phyloP scores from a whole-genome alignment of 1,140 invertebrate species.

The Aricia agestis region DNA sequence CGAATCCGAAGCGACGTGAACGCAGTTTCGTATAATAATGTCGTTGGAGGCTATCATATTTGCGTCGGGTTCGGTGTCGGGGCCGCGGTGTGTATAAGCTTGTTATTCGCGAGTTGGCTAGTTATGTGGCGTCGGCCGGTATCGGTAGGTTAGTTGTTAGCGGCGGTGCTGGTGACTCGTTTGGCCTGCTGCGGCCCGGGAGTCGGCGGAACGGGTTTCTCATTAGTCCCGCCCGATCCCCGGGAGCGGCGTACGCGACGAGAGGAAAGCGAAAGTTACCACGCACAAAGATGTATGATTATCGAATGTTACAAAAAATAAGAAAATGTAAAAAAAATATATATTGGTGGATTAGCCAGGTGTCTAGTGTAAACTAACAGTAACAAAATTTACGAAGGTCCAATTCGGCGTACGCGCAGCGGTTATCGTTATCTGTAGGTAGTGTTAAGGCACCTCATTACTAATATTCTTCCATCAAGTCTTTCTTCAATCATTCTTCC shows the following conservation, averaged over 20 bases:
- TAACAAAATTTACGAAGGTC: conserved; percentile 51
- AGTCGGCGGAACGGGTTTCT: not conserved
- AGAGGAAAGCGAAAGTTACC: conserved; percentile 32
- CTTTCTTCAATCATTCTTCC: conserved; percentile 59
- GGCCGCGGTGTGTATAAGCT: conserved; percentile 20
- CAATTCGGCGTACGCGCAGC: conserved; percentile 52
- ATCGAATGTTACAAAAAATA: conserved; percentile 34
- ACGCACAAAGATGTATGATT: conserved; percentile 39
- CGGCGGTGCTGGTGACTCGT: conserved; percentile 33
- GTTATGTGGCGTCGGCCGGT: conserved; percentile 24
- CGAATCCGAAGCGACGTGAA: conserved; percentile 17
- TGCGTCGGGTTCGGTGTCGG: not conserved
- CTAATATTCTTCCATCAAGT: conserved; percentile 51
- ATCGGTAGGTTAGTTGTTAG: conserved; percentile 34
- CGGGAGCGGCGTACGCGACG: not conserved
- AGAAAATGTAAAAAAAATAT: conserved; percentile 29
- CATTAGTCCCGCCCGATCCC: not conserved
- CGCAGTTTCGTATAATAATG: not conserved
- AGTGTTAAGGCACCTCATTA: conserved; percentile 40
- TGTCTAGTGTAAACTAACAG: conserved; percentile 38
- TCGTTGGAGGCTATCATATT: not conserved
- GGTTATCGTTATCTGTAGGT: conserved; percentile 33
- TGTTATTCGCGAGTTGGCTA: conserved; percentile 26
- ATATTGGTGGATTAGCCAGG: conserved; percentile 40
- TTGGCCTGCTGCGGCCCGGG: conserved; percentile 9